Base-by-base conservation (phyloP, 2,888 invertebrate species). In the Pterostichus niger region DNA sequence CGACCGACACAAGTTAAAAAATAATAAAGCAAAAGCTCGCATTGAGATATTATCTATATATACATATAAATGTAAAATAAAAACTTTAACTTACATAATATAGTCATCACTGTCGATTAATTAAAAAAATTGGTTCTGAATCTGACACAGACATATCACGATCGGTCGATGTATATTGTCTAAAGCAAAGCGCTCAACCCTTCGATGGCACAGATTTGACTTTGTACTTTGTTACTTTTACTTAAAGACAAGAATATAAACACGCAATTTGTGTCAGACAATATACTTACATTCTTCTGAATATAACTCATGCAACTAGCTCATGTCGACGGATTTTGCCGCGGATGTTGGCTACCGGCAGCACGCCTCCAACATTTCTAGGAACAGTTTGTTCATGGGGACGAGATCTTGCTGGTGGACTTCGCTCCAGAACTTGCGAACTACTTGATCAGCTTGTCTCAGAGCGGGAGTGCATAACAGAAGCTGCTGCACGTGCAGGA, bases 331-430 rank as follows among this genome's bases (percentile, higher is more conserved):
- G 44, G 73, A 10, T 46, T 73, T 73, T 7, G 17, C 3, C 24
- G 35, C 46, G 17, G 73, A 5, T 49, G 75, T 61, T 86, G 88
- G 89, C 89, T 93, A 93, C 92, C 93, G 93, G 85, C 92, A 90
- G 85, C 93, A 94, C 0, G 96, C 95, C 90, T 98, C 98, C 84
- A 98, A 92, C 98, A 98, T 98, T 92, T 98, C 98, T 71, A 97
- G 93, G 91, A 99, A 98, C 79, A 99, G 93, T 90, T 98, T 98
- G 92, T 98, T 98, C 96, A 99, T 97, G 86, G 95, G 95, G 84
- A 97, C 96, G 89, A 96, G 94, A 5, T 97, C 96, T 85, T 97
- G 97, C 88, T 96, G 94, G 88, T 97, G 96, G 76, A 98, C 94
- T 86, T 92, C 93, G 59, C 95, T 93, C 99, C 99, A 99, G 91